These are phyloP conservation scores for Bubo bubo DNA, from an alignment of 2,113 vertebrate genomes.

Conservation along the genomic window DNA sequence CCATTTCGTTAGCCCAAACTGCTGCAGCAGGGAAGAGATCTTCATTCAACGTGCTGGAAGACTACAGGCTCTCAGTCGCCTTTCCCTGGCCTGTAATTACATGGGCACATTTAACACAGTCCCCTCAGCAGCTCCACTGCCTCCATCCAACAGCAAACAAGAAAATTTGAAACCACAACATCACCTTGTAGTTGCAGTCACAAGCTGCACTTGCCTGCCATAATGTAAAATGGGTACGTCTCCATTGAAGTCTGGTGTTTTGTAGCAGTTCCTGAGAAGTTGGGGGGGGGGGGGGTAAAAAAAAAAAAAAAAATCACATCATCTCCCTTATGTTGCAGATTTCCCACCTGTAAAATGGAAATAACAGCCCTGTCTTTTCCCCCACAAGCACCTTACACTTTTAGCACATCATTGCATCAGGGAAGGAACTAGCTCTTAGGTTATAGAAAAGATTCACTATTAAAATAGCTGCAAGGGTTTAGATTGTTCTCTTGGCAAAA, in stretches of 20 bases:
- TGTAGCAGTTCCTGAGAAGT: background rate
- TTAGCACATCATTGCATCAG: background rate
- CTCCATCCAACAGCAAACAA: background rate
- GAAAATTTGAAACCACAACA: background rate
- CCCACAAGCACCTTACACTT: background rate
- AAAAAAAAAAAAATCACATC: background rate
- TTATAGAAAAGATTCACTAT: background rate
- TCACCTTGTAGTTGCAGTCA: background rate
- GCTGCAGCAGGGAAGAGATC: background rate
- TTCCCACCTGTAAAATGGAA: background rate
- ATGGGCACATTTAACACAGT: background rate
- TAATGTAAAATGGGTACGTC: rapidly evolving
- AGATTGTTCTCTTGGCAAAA: background rate
- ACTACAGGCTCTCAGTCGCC: background rate
- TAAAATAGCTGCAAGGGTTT: background rate
- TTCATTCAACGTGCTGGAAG: background rate
- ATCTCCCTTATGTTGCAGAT: background rate
- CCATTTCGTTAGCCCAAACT: background rate
- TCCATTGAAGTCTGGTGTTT: background rate
- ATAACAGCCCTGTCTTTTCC: background rate
- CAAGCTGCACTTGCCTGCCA: background rate
- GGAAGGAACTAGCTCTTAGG: background rate
- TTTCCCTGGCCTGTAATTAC: background rate
- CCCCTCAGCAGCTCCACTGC: background rate
- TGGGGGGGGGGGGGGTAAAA: background rate